Evolutionary conservation across 2,888 invertebrate species (phyloP).

Genomic region (Ormyrus rosae): DNA sequence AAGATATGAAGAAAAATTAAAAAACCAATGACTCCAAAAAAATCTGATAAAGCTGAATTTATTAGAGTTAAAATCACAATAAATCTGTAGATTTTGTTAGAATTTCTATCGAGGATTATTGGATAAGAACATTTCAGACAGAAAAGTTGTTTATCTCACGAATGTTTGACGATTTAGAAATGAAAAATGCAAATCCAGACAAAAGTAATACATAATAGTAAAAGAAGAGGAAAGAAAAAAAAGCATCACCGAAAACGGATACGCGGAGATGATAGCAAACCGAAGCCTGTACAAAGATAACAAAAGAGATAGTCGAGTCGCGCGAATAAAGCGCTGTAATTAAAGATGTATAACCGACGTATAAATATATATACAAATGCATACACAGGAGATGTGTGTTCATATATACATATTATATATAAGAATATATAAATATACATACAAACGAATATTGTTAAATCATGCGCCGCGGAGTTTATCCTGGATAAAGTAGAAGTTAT

Average conservation of each 20-base stretch:
- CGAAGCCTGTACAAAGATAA: constrained; percentile 57
- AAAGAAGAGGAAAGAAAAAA: constrained; percentile 15
- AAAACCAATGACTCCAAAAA: constrained; percentile 9
- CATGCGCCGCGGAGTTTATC: constrained; percentile 53
- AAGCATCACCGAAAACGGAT: constrained; percentile 30
- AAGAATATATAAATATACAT: constrained; percentile 49
- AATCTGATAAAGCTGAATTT: background rate
- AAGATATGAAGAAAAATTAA: constrained; percentile 1
- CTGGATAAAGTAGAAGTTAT: constrained; percentile 49
- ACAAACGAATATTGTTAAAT: constrained; percentile 53
- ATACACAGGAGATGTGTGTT: constrained; percentile 47
- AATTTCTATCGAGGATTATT: constrained; percentile 19
- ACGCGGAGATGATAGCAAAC: constrained; percentile 43
- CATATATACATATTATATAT: constrained; percentile 56
- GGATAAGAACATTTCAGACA: background rate
- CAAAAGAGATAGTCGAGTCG: constrained; percentile 45
- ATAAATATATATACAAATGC: constrained; percentile 53
- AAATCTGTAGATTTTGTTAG: constrained; percentile 14
- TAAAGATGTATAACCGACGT: constrained; percentile 55
- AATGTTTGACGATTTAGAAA: background rate
- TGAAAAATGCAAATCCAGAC: background rate
- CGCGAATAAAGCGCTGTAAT: constrained; percentile 54
- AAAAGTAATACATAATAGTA: background rate
- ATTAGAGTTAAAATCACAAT: background rate
- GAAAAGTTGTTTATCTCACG: constrained; percentile 31